These are phyloP conservation scores for Melanotaenia trifasciata DNA, from an alignment of 2,797 vertebrate species.

Conservation along the genomic window DNA sequence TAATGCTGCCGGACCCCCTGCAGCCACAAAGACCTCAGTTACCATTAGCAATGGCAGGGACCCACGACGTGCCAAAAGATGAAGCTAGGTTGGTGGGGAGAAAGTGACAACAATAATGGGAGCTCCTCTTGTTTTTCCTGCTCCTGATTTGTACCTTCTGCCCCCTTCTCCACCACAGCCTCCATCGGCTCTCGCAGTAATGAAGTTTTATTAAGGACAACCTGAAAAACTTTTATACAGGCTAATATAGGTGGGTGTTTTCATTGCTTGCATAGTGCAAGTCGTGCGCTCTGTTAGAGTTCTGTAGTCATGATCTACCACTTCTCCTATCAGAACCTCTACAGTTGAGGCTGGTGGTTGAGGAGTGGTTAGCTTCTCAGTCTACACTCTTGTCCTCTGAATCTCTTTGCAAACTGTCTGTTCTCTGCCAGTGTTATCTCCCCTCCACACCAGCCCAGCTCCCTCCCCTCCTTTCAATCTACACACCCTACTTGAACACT, in stretches of 20 bases:
- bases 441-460: not conserved
- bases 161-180: conserved; percentile 21
- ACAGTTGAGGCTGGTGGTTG: conserved; percentile 17
- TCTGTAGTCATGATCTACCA: conserved; percentile 36
- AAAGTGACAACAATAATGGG: conserved; percentile 24
- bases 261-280: conserved; percentile 37
- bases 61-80: conserved; percentile 97
- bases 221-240: conserved; percentile 10
- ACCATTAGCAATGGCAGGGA: conserved; percentile 96
- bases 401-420: conserved; percentile 32
- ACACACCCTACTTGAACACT: conserved; percentile 95
- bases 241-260: conserved; percentile 38
- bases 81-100: conserved; percentile 71
- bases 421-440: conserved; percentile 65
- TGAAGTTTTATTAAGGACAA: not conserved
- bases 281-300: conserved; percentile 32
- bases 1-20: conserved; percentile 68
- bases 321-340: conserved; percentile 25
- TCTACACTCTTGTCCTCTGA: conserved; percentile 18
- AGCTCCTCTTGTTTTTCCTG: not conserved
- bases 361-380: conserved; percentile 34
- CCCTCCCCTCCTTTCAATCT: conserved; percentile 71
- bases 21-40: conserved; percentile 83
- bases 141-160: conserved; percentile 4
- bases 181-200: not conserved